phyloP scores from a whole-genome alignment of 2,113 vertebrate genomes.

The Rhinolophus ferrumequinum region DNA sequence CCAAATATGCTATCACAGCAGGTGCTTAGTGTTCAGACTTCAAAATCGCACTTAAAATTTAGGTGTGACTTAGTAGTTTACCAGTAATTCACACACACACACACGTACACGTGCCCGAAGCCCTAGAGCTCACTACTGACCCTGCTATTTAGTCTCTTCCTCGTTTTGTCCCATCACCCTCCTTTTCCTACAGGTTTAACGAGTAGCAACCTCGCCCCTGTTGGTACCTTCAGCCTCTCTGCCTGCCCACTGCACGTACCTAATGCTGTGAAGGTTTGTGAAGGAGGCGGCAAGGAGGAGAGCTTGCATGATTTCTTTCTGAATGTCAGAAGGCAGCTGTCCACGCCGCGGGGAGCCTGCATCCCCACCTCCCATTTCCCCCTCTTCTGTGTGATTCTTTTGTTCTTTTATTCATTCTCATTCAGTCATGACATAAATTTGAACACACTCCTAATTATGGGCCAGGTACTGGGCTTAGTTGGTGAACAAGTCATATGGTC shows the following conservation, averaged over 20 bases:
- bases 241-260: accelerated
- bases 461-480: background rate
- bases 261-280: accelerated
- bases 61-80: background rate
- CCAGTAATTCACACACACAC: background rate
- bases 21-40: background rate
- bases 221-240: background rate
- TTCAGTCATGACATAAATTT: background rate
- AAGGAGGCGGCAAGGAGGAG: background rate
- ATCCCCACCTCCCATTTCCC: background rate
- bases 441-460: background rate
- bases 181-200: background rate
- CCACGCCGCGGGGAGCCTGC: accelerated
- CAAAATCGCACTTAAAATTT: accelerated
- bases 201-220: background rate
- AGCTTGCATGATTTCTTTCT: background rate
- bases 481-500: background rate
- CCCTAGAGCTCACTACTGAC: background rate
- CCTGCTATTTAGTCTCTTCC: too few species aligned
- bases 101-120: accelerated
- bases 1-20: too few species aligned
- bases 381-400: background rate
- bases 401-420: background rate
- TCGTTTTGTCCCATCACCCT: background rate
- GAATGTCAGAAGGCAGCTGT: too few species aligned